Evolutionary conservation across 2,797 vertebrate species (phyloP), one percentile per base, ranked within the genome.

Genomic region (Chaenodraco wilsoni): DNA sequence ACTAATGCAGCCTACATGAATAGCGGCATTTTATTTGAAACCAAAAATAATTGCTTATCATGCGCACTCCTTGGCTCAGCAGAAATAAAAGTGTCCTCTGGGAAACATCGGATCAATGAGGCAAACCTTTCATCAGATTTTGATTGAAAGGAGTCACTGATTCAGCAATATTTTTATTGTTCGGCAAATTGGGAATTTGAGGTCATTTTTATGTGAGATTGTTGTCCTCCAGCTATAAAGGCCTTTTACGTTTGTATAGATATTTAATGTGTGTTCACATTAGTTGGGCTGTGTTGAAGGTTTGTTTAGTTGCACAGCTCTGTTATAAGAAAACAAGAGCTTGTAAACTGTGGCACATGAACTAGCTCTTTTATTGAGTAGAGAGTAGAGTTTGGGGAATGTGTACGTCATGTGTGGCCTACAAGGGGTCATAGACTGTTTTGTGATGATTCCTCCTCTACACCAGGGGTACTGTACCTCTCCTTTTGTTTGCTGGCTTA

Each of bases 91-190:
- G 44, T 6, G 15, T 76, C 85, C 79, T 60, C 27, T 3, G 83
- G 79, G 82, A 82, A 14, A 58, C 58, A 16, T 80, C 52, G 17
- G 84, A 84, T 90, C 88, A 85, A 74, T 90, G 88, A 78, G 55
- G 65, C 84, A 77, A 80, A 86, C 64, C 77, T 79, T 66, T 88
- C 84, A 83, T 90, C 84, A 80, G 60, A 62, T 23, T 43, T 59
- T 84, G 89, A 85, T 86, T 82, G 81, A 84, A 71, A 56, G 73
- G 50, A 85, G 19, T 55, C 57, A n/a, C 76, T 65, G 82, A 83
- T 55, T 89, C 86, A 65, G 83, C 78, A 76, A 52, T 54, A 43
- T 66, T 51, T 64, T 76, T 43, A 46, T 54, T 74, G 60, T 74
- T 76, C 27, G 33, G 57, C 65, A 77, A 63, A 79, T 66, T 57